These are phyloP conservation scores for Synergus umbraculus DNA, from an alignment of 2,888 invertebrate species.

Conservation along the genomic window DNA sequence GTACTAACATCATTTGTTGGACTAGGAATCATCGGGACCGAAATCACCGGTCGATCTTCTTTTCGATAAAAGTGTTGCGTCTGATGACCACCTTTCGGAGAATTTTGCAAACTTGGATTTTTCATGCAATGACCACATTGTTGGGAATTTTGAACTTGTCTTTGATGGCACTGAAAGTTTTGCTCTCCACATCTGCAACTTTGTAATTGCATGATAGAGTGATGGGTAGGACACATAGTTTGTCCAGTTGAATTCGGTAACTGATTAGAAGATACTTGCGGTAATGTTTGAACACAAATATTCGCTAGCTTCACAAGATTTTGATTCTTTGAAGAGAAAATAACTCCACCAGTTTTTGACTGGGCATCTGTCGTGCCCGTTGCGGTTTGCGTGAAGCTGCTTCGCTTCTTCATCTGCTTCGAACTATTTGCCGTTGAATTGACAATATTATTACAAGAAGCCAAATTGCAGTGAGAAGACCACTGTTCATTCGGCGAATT, in stretches of 20 bases:
- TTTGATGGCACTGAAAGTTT: slow-evolving; percentile 38
- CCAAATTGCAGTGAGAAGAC: slow-evolving; percentile 75
- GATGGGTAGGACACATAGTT: slow-evolving; percentile 42
- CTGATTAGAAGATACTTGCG: slow-evolving; percentile 24
- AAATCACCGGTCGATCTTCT: slow-evolving; percentile 21
- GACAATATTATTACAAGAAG: slow-evolving; percentile 56
- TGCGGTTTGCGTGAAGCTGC: slow-evolving; percentile 73
- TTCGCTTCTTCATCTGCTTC: slow-evolving; percentile 65
- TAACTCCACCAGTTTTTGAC: slow-evolving; percentile 71
- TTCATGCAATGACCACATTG: not conserved
- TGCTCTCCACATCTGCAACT: slow-evolving; percentile 43
- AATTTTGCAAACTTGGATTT: not conserved
- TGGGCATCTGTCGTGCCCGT: slow-evolving; percentile 60
- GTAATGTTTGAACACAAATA: slow-evolving; percentile 59
- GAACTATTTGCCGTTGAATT: slow-evolving; percentile 45
- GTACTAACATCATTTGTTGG: not conserved
- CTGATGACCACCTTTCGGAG: slow-evolving; percentile 38
- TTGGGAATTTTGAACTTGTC: slow-evolving; percentile 32
- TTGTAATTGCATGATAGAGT: not conserved
- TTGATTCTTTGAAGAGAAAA: slow-evolving; percentile 60
- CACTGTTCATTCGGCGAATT: slow-evolving; percentile 68
- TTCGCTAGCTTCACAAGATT: slow-evolving; percentile 50
- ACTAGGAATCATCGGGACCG: not conserved
- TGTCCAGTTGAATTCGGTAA: slow-evolving; percentile 15
- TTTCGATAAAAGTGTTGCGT: slow-evolving; percentile 40